Conservation (phyloP, 1,140 invertebrate species). For the Bombus difficillimus region DNA sequence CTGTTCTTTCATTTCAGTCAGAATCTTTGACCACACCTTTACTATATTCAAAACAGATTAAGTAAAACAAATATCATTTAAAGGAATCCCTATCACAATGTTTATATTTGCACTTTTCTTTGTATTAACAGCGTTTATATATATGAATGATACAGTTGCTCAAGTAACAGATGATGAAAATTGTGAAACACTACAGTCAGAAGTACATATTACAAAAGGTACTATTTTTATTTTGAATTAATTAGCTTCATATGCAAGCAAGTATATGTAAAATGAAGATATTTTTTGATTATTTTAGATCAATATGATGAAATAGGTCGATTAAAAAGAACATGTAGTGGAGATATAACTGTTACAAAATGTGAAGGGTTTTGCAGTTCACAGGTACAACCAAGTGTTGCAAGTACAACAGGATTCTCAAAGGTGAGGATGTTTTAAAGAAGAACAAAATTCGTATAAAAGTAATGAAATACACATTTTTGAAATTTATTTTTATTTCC, state of each 20-base stretch:
- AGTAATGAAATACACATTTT: neutral
- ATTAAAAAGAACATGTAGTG: conserved; percentile 92
- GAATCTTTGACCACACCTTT: conserved; percentile 47
- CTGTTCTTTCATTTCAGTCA: conserved; percentile 70
- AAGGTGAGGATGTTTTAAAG: conserved; percentile 86
- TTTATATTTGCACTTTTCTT: conserved; percentile 47
- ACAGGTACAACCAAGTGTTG: conserved; percentile 94
- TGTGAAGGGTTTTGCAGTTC: conserved; percentile 95
- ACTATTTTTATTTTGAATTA: conserved; percentile 45
- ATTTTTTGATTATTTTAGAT: conserved; percentile 84
- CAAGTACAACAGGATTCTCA: conserved; percentile 93
- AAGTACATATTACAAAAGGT: conserved; percentile 92
- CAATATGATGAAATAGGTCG: conserved; percentile 92
- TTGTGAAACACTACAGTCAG: conserved; percentile 90
- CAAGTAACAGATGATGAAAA: conserved; percentile 68
- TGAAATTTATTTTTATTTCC: neutral
- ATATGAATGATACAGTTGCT: conserved; percentile 37
- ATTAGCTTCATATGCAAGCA: conserved; percentile 33
- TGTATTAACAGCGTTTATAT: conserved; percentile 45
- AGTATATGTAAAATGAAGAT: conserved; percentile 32
- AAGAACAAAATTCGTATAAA: neutral
- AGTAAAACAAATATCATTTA: conserved; percentile 20
- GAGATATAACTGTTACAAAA: conserved; percentile 93
- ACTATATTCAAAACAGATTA: conserved; percentile 13
- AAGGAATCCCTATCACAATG: conserved; percentile 55